Evolutionary conservation across 1,140 invertebrate species (phyloP).

Genomic region (Trichonephila clavata): DNA sequence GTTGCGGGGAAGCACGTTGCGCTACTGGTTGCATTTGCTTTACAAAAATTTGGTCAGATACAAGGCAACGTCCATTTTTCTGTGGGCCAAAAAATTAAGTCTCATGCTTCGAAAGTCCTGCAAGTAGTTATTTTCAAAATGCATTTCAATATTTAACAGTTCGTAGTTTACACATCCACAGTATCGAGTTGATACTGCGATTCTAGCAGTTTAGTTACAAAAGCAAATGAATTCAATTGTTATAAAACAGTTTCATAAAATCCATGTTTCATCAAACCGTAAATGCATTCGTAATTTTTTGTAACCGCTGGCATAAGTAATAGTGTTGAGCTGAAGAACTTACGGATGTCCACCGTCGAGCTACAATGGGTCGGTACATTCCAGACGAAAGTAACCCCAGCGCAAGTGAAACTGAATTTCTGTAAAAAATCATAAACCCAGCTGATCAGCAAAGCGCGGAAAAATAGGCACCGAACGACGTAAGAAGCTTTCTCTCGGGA

Average conservation of each 20-base stretch:
- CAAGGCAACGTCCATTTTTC: no score
- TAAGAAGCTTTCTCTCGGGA: slow-evolving; percentile 8
- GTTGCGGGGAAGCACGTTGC: no score
- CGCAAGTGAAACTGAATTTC: slow-evolving; percentile 60
- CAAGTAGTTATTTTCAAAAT: no score
- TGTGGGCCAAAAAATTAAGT: no score
- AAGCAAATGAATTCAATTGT: neutral
- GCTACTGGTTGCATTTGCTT: no score
- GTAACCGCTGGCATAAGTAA: slow-evolving; percentile 38
- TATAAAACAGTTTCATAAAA: slow-evolving; percentile 5
- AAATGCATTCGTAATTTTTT: neutral
- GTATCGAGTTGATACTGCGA: no score
- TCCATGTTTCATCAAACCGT: neutral
- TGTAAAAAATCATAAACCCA: slow-evolving; percentile 56
- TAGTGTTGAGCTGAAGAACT: neutral
- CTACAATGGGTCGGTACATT: slow-evolving; percentile 28
- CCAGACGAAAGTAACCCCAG: slow-evolving; percentile 39
- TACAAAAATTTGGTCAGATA: no score
- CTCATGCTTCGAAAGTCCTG: no score
- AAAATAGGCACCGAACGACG: slow-evolving; percentile 41
- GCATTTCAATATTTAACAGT: no score
- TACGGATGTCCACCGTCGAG: slow-evolving; percentile 26
- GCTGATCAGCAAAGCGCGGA: slow-evolving; percentile 67
- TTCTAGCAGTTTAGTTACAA: no score
- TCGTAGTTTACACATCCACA: no score